phyloP scores from a whole-genome alignment of 2,797 vertebrate species.

The Leptoclinus maculatus region DNA sequence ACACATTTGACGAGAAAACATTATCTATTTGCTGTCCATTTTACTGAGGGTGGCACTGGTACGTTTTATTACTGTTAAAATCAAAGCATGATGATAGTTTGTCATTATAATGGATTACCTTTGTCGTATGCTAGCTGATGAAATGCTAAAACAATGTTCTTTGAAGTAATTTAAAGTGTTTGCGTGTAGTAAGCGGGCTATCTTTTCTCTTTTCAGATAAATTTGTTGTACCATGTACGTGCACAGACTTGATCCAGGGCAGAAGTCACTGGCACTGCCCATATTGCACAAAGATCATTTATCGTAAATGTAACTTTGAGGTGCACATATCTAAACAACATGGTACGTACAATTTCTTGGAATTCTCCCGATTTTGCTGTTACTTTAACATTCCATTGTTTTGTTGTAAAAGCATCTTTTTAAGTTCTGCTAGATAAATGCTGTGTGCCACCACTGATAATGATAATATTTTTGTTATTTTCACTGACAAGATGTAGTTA shows the following conservation, averaged over 20 bases:
- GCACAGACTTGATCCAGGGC: slow-evolving; percentile 43
- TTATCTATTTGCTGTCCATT: slow-evolving; percentile 39
- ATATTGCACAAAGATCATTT: slow-evolving; percentile 43
- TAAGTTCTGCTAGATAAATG: background rate
- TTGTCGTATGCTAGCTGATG: background rate
- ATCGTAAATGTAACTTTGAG: slow-evolving; percentile 50
- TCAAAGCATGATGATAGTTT: background rate
- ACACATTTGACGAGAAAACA: slow-evolving; percentile 39
- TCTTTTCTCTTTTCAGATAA: slow-evolving; percentile 30
- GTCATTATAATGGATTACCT: background rate
- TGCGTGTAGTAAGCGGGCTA: background rate
- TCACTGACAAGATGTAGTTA: background rate
- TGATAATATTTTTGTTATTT: background rate
- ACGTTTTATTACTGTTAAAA: background rate
- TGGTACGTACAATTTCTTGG: slow-evolving; percentile 12
- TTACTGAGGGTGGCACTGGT: slow-evolving; percentile 17
- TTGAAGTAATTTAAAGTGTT: background rate
- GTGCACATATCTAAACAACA: slow-evolving; percentile 51
- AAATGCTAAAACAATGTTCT: background rate
- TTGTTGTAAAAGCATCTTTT: background rate
- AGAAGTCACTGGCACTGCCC: slow-evolving; percentile 65
- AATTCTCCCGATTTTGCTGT: background rate
- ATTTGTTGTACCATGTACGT: slow-evolving; percentile 51
- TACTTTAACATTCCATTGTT: background rate
- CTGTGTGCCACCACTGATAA: background rate